A percentile compares a stretch with the other conserved stretches of the same genome.
phyloP scores from a whole-genome alignment of 2,888 invertebrate species.

The Drosophila trichaetosa region DNA sequence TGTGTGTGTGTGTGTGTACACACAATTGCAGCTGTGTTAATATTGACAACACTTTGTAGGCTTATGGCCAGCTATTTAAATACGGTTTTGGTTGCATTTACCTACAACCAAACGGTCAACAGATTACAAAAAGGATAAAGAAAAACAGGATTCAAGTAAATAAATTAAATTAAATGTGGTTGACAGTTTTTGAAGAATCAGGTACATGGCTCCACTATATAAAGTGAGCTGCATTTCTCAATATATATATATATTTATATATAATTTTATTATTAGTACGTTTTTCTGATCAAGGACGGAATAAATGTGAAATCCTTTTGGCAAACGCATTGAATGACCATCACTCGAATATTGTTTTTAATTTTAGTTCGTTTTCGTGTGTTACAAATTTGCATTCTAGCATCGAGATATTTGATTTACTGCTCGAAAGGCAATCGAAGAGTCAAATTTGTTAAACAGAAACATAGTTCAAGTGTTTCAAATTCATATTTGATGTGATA shows the following conservation, averaged over 20 bases:
- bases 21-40: conserved; percentile 43
- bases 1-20: not conserved
- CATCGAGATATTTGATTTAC: conserved; percentile 2
- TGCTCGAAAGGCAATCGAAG: not conserved
- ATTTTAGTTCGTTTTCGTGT: not conserved
- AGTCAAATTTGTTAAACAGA: conserved; percentile 1
- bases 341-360: not conserved
- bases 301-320: not conserved
- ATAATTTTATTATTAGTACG: too few relatives aligned
- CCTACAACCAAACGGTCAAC: conserved; percentile 37
- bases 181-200: not conserved
- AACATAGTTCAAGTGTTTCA: not conserved
- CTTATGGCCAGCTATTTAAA: conserved; percentile 46
- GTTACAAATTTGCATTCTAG: conserved; percentile 18
- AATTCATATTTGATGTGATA: conserved; percentile 7
- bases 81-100: conserved; percentile 34
- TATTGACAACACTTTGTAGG: conserved; percentile 39
- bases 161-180: not conserved
- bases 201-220: not conserved
- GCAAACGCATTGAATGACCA: not conserved
- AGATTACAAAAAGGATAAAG: conserved; percentile 30
- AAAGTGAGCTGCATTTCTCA: not conserved
- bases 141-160: conserved; percentile 13
- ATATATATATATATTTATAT: too few relatives aligned
- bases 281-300: not conserved